phyloP scores from a whole-genome alignment of 1,140 invertebrate genomes.

The Melitaea cinxia region DNA sequence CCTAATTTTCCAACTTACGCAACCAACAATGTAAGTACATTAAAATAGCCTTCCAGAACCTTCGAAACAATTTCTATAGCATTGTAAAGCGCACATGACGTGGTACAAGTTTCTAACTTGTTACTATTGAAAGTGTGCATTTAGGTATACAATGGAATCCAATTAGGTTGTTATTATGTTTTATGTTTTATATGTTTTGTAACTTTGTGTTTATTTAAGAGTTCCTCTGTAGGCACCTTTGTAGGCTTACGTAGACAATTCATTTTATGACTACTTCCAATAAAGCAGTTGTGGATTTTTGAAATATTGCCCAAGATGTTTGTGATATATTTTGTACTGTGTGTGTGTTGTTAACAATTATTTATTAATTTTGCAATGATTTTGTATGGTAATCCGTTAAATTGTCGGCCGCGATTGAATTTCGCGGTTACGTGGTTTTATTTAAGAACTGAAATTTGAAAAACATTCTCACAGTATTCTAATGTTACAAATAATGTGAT shows the following conservation, averaged over 20 bases:
- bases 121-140: not conserved
- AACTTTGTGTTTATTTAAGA: conserved; percentile 6
- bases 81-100: not conserved
- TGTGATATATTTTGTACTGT: not conserved
- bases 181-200: conserved; percentile 17
- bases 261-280: conserved; percentile 33
- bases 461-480: conserved; percentile 2
- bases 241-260: conserved; percentile 26
- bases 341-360: not conserved
- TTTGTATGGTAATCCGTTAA: conserved; percentile 23
- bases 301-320: conserved; percentile 30
- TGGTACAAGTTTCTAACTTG: not conserved
- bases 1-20: too few relatives aligned
- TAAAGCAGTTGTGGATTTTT: conserved; percentile 37
- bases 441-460: conserved; percentile 11
- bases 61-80: not conserved
- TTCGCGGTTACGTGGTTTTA: conserved; percentile 17
- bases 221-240: conserved; percentile 13
- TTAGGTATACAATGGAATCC: conserved; percentile 6
- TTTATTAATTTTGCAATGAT: conserved; percentile 7
- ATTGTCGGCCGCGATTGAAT: conserved; percentile 9
- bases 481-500: conserved; percentile 6
- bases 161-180: conserved; percentile 11
- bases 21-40: too few relatives aligned
- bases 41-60: not conserved